Evolutionary conservation across 2,797 vertebrate species (phyloP).

Genomic region (Arctocebus calabarensis): DNA sequence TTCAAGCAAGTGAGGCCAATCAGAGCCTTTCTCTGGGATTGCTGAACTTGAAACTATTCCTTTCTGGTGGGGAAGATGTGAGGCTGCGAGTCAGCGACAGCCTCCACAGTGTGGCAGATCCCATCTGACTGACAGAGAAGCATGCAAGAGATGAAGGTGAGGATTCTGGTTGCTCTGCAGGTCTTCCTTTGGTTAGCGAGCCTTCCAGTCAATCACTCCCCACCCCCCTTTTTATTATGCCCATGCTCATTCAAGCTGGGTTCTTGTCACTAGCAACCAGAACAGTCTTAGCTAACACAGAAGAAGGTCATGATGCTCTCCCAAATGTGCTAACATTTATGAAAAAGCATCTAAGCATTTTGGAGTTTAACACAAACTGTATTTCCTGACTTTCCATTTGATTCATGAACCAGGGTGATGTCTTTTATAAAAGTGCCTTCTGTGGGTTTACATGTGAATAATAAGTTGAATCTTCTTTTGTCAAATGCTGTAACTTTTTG

Average conservation of each 20-base stretch:
- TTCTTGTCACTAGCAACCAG: background rate
- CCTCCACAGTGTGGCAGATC: background rate
- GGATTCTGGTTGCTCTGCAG: background rate
- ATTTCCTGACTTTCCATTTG: slow-evolving; percentile 42
- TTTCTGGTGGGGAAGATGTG: background rate
- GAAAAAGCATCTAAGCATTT: background rate
- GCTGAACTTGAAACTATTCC: background rate
- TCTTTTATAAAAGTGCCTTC: slow-evolving; percentile 22
- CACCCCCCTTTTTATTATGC: background rate
- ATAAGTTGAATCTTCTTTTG: slow-evolving; percentile 4
- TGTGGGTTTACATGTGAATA: slow-evolving; percentile 42
- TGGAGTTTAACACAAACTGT: background rate
- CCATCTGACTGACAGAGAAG: background rate
- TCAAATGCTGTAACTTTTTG: background rate
- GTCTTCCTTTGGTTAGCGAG: background rate
- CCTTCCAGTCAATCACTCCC: background rate
- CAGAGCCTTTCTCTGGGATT: background rate
- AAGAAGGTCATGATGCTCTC: background rate
- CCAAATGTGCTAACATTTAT: background rate
- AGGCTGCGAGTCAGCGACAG: background rate
- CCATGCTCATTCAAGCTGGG: background rate
- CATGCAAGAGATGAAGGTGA: background rate
- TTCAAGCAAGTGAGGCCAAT: background rate
- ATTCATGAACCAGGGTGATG: background rate
- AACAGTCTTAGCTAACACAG: background rate